These are phyloP conservation scores for Stomorhina lunata DNA, from an alignment of 2,888 invertebrate species.

Conservation along the genomic window DNA sequence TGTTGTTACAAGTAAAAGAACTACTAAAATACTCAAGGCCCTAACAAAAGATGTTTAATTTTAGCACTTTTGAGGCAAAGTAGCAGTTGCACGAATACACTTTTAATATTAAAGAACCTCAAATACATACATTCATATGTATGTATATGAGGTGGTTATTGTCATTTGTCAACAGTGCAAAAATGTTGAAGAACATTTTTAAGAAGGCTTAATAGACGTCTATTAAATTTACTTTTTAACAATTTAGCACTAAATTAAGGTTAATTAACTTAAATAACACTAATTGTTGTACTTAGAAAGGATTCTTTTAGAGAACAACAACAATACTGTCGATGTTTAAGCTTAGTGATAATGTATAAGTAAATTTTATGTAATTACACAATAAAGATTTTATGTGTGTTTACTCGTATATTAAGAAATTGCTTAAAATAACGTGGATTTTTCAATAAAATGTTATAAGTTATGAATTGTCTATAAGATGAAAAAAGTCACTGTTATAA, in stretches of 20 bases:
- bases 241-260: conserved; percentile 44
- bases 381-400: too few relatives aligned
- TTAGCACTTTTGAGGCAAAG: conserved; percentile 22
- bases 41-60: conserved; percentile 36
- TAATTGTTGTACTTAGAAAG: not conserved
- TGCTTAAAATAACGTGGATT: not conserved
- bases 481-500: too few relatives aligned
- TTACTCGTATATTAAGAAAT: too few relatives aligned
- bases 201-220: conserved; percentile 18
- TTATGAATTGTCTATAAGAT: too few relatives aligned
- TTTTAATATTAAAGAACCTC: too few relatives aligned
- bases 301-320: too few relatives aligned
- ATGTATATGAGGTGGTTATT: not conserved
- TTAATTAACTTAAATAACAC: conserved; percentile 16
- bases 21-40: conserved; percentile 14
- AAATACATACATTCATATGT: too few relatives aligned
- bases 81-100: not conserved
- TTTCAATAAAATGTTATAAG: too few relatives aligned
- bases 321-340: too few relatives aligned
- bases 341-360: too few relatives aligned
- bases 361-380: too few relatives aligned
- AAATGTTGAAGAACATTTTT: conserved; percentile 24
- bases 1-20: conserved; percentile 10
- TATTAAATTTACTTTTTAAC: not conserved
- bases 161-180: not conserved